Evolutionary conservation across 1,140 invertebrate genomes (phyloP), one percentile per base, ranked within the genome.

Genomic region (Anadara kagoshimensis): DNA sequence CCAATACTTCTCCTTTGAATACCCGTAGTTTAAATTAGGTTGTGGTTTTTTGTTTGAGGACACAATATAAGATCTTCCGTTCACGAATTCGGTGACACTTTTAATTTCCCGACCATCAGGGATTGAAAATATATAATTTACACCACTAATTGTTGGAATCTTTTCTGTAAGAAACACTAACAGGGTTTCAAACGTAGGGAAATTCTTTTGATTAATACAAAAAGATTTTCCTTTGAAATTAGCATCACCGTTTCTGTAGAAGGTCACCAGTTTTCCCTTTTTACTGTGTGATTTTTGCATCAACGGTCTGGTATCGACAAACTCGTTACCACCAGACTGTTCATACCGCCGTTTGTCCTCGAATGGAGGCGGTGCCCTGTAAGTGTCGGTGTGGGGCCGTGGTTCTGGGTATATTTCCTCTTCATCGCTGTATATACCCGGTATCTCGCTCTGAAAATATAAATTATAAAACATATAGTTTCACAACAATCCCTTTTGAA

Each of bases 231-330:
- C 95, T 51, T 95, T 95, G 87, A 94, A 96, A 86, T 96, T 96
- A 0, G 94, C 94, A 88, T 98, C 96, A 5, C 96, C 96, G 92
- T 98, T 98, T 84, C 94, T 93, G 89, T 95, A 98, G 88, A 98
- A 97, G 0, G 94, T 94, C 47, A 98, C 94, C 26, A 95, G 73
- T 51, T 81, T 81, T 24, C 85, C 86, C 67, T 57, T 73, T 58
- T 45, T 76, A 54, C n/a, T 61, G 24, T 59, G 57, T 36, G 51
- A 69, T 68, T 22, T 62, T 24, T 22, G 57, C 29, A 36, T 36
- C 7, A 36, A 3, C 29, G 29, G 29, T 7, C 29, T 36, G 2
- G 29, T 36, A 36, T 36, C 29, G 7, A 36, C 29, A 7, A 36
- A 36, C 51, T 5, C 65, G 22, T 22, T 66, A 5, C 11, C 68